A percentile compares a stretch with the other conserved stretches of the same genome.
Conservation (phyloP, 1,140 invertebrate genomes). For the Bombus confusus region DNA sequence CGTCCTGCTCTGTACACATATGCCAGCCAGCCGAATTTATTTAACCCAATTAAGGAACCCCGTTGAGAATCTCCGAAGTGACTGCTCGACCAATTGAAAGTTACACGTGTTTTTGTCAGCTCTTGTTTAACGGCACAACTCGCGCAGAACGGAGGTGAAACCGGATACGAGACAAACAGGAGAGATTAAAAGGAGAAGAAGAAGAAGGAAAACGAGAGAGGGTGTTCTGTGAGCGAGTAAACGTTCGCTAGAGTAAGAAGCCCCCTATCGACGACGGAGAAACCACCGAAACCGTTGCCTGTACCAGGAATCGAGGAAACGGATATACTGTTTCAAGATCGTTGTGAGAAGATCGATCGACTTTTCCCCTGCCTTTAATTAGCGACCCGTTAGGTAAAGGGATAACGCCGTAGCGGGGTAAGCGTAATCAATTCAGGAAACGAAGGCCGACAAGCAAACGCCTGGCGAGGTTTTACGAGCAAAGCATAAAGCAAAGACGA, state of each 20-base stretch:
- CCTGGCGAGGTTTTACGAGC: background rate
- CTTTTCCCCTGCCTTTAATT: slow-evolving; percentile 26
- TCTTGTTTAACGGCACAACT: slow-evolving; percentile 67
- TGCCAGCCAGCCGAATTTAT: slow-evolving; percentile 58
- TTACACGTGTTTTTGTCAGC: slow-evolving; percentile 78
- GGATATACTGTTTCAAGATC: slow-evolving; percentile 49
- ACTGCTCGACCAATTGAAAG: slow-evolving; percentile 74
- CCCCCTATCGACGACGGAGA: slow-evolving; percentile 42
- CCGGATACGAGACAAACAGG: slow-evolving; percentile 62
- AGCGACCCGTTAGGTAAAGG: slow-evolving; percentile 16
- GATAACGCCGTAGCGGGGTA: slow-evolving; percentile 7
- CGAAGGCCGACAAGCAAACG: background rate
- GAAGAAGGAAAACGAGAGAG: slow-evolving; percentile 14
- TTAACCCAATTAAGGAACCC: slow-evolving; percentile 72
- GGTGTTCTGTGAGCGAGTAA: slow-evolving; percentile 37
- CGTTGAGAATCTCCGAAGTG: slow-evolving; percentile 67
- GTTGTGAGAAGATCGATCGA: slow-evolving; percentile 22
- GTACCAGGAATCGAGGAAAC: slow-evolving; percentile 52
- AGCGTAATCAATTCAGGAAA: slow-evolving; percentile 30
- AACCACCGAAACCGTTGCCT: slow-evolving; percentile 47
- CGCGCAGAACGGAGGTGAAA: slow-evolving; percentile 60
- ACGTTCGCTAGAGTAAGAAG: slow-evolving; percentile 51
- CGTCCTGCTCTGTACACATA: slow-evolving; percentile 3
- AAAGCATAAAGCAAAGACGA: background rate
- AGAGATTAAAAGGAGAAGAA: slow-evolving; percentile 37